Percentiles rank a stretch among this genome's conserved stretches.
phyloP scores from a whole-genome alignment of 2,113 vertebrate genomes.

The Entomyzon cyanotis region DNA sequence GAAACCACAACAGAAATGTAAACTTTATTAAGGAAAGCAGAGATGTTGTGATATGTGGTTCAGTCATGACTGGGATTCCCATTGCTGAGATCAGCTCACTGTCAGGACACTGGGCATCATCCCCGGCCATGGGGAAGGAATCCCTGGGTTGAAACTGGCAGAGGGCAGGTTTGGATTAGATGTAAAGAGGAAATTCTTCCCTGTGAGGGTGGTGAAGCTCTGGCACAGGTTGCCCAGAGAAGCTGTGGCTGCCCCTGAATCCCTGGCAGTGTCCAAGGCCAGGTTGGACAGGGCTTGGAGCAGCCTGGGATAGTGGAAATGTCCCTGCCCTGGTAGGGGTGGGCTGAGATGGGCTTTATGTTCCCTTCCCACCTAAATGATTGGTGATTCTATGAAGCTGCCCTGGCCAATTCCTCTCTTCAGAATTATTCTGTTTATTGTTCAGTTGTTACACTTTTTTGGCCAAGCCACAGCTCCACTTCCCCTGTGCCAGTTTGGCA shows the following conservation, averaged over 20 bases:
- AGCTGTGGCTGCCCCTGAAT: not conserved
- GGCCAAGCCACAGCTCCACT: not conserved
- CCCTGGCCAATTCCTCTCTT: not conserved
- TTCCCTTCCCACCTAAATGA: not conserved
- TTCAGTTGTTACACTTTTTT: not conserved
- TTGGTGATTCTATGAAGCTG: not conserved
- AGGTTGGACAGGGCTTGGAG: not conserved
- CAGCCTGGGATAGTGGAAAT: rapidly evolving
- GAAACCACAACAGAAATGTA: not conserved
- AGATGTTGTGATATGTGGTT: not conserved
- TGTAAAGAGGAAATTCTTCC: not conserved
- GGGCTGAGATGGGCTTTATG: not conserved
- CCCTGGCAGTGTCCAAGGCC: not conserved
- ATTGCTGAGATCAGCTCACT: not conserved
- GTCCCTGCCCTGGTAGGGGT: not conserved
- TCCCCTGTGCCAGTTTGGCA: not conserved
- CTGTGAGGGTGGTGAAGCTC: not conserved
- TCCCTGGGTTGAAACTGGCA: not conserved
- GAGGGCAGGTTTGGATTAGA: not conserved
- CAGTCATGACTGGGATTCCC: not conserved
- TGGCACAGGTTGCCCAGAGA: not conserved
- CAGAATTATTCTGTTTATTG: not conserved
- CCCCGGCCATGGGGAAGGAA: not conserved
- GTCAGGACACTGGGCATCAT: not conserved
- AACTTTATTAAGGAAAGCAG: not conserved